Percentiles rank a stretch among this genome's conserved stretches.
Conservation (phyloP, 2,888 invertebrate species). For the Eupithecia inturbata region DNA sequence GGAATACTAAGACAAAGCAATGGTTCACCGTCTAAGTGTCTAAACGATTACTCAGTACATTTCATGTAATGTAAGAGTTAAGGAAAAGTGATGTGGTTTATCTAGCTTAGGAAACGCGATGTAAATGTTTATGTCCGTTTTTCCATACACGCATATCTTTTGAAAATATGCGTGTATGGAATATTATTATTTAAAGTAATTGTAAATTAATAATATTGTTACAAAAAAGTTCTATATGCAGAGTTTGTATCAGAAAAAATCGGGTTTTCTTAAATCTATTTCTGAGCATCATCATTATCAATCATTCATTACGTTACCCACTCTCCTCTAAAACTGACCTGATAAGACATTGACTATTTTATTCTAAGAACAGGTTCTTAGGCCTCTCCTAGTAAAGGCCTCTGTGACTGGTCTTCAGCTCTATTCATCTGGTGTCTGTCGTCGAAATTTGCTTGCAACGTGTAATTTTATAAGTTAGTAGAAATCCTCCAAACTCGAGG, state of each 20-base stretch:
- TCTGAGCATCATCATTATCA: background rate
- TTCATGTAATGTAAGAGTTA: constrained; percentile 25
- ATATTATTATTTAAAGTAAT: background rate
- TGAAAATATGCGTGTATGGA: too few species aligned
- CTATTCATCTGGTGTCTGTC: background rate
- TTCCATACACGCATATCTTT: background rate
- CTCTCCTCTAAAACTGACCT: background rate
- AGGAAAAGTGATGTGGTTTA: constrained; percentile 23
- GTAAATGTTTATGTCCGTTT: background rate
- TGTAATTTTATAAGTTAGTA: constrained; percentile 22
- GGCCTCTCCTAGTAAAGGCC: background rate
- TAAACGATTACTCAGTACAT: constrained; percentile 45
- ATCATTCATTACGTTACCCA: background rate
- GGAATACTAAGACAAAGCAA: constrained; percentile 62
- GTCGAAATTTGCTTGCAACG: background rate
- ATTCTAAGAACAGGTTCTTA: background rate
- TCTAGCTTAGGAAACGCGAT: background rate
- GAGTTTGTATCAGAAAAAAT: background rate
- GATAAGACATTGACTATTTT: background rate
- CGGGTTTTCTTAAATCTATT: background rate
- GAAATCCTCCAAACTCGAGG: constrained; percentile 41
- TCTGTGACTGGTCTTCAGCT: background rate
- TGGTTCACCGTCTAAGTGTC: constrained; percentile 38
- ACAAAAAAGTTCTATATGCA: background rate
- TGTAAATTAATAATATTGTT: background rate